These are phyloP conservation scores for Orbicella faveolata DNA, from an alignment of 64 coral and sea anemone species.

Conservation along the genomic window DNA sequence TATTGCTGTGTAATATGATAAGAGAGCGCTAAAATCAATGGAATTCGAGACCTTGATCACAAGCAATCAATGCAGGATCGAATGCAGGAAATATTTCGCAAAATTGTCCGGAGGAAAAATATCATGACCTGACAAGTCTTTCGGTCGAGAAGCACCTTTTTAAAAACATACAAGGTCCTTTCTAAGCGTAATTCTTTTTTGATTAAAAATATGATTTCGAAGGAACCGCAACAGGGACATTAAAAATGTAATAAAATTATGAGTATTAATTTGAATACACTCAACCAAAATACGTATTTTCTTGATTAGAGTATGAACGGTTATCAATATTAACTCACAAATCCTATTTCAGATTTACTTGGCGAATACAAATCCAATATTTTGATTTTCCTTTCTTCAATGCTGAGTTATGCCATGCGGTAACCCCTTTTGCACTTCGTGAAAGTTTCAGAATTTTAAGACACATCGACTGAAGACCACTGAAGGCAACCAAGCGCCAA, in stretches of 20 bases:
- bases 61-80: neutral
- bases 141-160: neutral
- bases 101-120: neutral
- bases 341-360: neutral
- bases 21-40: neutral
- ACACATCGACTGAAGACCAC: neutral
- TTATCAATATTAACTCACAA: slow-evolving; percentile 2
- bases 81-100: neutral
- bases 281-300: neutral
- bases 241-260: neutral
- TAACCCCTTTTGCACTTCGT: neutral
- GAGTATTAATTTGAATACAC: neutral
- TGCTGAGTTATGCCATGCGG: neutral
- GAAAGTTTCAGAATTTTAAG: neutral
- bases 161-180: neutral
- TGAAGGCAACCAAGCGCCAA: neutral
- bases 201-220: neutral
- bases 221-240: neutral
- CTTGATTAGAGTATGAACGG: neutral
- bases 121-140: neutral
- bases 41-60: neutral
- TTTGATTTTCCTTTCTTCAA: neutral
- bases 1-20: neutral
- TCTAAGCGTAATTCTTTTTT: neutral
- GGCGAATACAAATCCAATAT: neutral